phyloP scores from a whole-genome alignment of 2,113 vertebrate species.

The Anser brachyrhynchus region DNA sequence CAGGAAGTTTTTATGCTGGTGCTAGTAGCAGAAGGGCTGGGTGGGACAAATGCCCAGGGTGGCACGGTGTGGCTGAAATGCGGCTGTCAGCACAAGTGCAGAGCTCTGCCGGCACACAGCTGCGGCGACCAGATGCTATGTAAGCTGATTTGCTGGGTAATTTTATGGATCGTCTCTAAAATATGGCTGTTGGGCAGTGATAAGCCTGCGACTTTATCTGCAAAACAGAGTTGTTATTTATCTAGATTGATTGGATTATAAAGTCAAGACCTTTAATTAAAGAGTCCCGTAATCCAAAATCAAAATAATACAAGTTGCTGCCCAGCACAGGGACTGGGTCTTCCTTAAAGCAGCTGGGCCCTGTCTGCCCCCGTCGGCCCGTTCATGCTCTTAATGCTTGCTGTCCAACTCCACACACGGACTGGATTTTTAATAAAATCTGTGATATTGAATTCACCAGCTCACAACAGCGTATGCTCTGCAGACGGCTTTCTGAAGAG shows the following conservation, averaged over 20 bases:
- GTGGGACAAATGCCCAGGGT: background rate
- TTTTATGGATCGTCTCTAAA: constrained; percentile 16
- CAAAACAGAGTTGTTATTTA: constrained; percentile 31
- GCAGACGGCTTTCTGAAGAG: background rate
- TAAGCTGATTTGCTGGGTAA: constrained; percentile 21
- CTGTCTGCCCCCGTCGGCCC: background rate
- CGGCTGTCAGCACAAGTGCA: background rate
- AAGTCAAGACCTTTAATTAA: constrained; percentile 44
- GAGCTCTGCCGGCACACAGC: background rate
- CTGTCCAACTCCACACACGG: background rate
- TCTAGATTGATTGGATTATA: constrained; percentile 46
- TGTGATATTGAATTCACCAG: background rate
- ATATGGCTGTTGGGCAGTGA: constrained; percentile 22
- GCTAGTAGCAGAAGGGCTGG: background rate
- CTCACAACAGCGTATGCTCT: background rate
- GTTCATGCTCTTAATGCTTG: background rate
- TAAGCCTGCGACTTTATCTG: constrained; percentile 20
- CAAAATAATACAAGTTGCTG: background rate
- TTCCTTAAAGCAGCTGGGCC: background rate
- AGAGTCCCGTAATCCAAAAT: background rate
- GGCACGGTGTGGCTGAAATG: background rate
- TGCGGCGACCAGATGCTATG: background rate
- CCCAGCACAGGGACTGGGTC: background rate
- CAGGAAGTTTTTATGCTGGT: background rate
- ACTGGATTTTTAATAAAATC: background rate